Evolutionary conservation across 2,113 vertebrate genomes (phyloP).

Genomic region (Thymallus thymallus): DNA sequence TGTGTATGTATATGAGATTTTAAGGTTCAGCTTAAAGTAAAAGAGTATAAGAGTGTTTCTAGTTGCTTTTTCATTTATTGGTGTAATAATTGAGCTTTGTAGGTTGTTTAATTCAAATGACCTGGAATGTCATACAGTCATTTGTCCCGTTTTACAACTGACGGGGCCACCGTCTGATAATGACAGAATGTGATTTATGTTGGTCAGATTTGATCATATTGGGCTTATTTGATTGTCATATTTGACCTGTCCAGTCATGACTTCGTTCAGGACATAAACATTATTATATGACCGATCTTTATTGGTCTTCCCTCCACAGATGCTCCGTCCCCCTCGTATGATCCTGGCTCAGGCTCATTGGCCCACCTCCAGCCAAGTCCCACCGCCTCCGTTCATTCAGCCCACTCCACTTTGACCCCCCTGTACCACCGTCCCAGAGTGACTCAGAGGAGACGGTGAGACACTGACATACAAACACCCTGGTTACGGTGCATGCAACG

Average conservation of each 20-base stretch:
- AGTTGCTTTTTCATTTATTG: neutral
- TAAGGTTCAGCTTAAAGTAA: neutral
- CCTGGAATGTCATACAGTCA: neutral
- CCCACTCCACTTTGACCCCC: conserved; percentile 66
- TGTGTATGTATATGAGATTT: no score
- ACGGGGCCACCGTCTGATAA: neutral
- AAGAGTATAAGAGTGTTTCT: neutral
- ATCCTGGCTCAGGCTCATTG: conserved; percentile 56
- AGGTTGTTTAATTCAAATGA: neutral
- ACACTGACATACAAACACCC: neutral
- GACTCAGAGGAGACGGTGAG: conserved; percentile 61
- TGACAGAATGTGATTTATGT: neutral
- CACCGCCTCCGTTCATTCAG: conserved; percentile 56
- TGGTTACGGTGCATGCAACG: neutral
- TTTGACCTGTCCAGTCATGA: neutral
- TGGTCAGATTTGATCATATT: neutral
- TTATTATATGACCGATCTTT: neutral
- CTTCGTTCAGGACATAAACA: neutral
- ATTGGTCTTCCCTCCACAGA: conserved; percentile 52
- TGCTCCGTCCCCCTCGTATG: conserved; percentile 64
- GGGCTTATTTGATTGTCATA: neutral
- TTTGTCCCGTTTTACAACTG: neutral
- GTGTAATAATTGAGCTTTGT: neutral
- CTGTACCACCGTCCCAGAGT: conserved; percentile 31
- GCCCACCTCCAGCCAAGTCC: conserved; percentile 61